phyloP scores from a whole-genome alignment of 1,140 invertebrate genomes.

The Drosophila nigromelanica region DNA sequence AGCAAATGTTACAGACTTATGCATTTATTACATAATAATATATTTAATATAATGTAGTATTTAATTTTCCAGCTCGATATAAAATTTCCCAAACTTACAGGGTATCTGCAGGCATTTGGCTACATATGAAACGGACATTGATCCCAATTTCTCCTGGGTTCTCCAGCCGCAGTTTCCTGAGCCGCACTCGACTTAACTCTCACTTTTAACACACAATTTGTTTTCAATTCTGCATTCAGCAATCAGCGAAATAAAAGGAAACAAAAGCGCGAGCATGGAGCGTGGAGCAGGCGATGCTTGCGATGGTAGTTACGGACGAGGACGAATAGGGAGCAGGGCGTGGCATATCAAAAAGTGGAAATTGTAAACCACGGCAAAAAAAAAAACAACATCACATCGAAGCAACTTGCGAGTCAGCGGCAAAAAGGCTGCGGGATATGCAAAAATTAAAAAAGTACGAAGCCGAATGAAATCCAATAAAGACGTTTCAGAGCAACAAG shows the following conservation, averaged over 20 bases:
- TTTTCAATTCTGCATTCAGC: constrained; percentile 40
- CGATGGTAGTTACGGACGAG: not conserved
- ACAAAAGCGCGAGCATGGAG: not conserved
- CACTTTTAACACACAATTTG: constrained; percentile 52
- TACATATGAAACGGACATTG: constrained; percentile 8
- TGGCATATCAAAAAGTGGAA: constrained; percentile 49
- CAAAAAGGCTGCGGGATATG: constrained; percentile 53
- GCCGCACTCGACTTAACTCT: constrained; percentile 25
- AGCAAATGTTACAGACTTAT: not conserved
- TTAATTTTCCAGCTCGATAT: no score
- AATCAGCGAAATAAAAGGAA: constrained; percentile 30
- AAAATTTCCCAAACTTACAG: constrained; percentile 1
- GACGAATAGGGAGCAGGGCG: not conserved
- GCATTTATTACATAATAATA: no score
- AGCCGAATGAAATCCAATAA: constrained; percentile 43
- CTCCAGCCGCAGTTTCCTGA: not conserved
- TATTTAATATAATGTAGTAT: no score
- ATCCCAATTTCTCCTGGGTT: constrained; percentile 4
- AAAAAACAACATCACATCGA: constrained; percentile 18
- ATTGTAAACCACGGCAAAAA: constrained; percentile 26
- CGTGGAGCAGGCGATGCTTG: not conserved
- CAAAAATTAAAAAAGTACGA: constrained; percentile 50
- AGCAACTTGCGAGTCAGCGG: constrained; percentile 27
- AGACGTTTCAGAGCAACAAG: not conserved
- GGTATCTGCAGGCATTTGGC: constrained; percentile 2